These are phyloP conservation scores for Spheniscus humboldti DNA, from an alignment of 2,797 vertebrate species.

Conservation along the genomic window DNA sequence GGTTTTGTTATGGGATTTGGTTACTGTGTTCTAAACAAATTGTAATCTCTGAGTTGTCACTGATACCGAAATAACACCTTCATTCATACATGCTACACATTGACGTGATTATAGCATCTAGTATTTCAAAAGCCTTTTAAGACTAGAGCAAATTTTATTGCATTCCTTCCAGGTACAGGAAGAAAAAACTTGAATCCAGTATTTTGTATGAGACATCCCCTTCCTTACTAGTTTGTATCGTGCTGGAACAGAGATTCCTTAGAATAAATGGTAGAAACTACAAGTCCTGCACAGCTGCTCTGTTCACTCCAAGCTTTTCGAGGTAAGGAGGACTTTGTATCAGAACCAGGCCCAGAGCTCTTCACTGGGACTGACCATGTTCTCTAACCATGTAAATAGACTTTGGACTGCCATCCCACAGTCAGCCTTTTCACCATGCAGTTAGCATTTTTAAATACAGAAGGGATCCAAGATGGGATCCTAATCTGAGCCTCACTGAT, in stretches of 20 bases:
- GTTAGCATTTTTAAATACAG: background rate
- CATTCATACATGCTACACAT: background rate
- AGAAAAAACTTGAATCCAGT: background rate
- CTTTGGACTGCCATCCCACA: background rate
- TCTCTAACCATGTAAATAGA: background rate
- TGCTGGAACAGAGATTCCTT: background rate
- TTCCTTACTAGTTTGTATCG: background rate
- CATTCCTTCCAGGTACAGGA: background rate
- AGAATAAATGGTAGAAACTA: background rate
- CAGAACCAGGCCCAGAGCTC: background rate
- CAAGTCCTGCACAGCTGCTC: background rate
- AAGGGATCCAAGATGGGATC: background rate
- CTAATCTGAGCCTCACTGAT: background rate
- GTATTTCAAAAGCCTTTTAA: background rate
- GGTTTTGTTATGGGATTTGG: background rate
- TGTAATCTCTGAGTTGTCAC: background rate
- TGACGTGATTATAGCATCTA: background rate
- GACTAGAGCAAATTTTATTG: background rate
- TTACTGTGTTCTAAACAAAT: background rate
- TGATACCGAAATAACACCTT: background rate
- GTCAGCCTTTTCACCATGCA: background rate
- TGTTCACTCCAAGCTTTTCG: accelerated
- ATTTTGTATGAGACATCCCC: background rate
- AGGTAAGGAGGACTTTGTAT: background rate
- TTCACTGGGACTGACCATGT: background rate